Conservation (phyloP, 2,888 invertebrate genomes). For the Atherix ibis region DNA sequence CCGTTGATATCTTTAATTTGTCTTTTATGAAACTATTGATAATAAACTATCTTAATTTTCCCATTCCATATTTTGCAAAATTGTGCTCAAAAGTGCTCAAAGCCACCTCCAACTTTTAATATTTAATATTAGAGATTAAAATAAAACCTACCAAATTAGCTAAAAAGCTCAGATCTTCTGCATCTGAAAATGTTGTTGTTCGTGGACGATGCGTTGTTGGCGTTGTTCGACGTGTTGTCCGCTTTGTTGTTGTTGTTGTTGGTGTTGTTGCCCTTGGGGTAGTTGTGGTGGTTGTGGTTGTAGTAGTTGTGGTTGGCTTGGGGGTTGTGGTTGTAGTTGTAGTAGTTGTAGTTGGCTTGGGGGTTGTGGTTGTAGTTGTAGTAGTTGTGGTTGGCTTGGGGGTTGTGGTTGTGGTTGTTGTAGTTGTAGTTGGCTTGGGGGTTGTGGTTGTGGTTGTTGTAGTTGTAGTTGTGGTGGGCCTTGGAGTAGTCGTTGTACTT, state of each 20-base stretch:
- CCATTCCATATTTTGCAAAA: too few species aligned
- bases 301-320: constrained; percentile 10
- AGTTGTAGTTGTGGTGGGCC: constrained; percentile 21
- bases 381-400: constrained; percentile 9
- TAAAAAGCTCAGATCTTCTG: constrained; percentile 42
- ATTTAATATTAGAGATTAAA: too few species aligned
- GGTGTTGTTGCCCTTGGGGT: constrained; percentile 4
- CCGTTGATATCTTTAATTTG: too few species aligned
- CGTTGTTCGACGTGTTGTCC: constrained; percentile 24
- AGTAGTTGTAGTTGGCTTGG: constrained; percentile 29
- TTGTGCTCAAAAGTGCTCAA: too few species aligned
- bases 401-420: constrained; percentile 17
- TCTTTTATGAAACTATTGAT: too few species aligned
- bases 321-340: constrained; percentile 17
- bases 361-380: constrained; percentile 29
- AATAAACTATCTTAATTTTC: too few species aligned
- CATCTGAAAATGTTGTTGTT: constrained; percentile 31
- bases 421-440: constrained; percentile 27
- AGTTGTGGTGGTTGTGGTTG: constrained; percentile 8
- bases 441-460: constrained; percentile 31
- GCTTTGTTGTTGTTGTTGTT: constrained; percentile 11
- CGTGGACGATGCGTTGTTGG: constrained; percentile 27
- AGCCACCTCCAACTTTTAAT: too few species aligned
- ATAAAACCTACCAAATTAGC: constrained; percentile 41
- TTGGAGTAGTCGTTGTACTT: constrained; percentile 20